These are phyloP conservation scores for Brevipalpus yothersi DNA, from an alignment of 1,140 invertebrate genomes.

Conservation along the genomic window DNA sequence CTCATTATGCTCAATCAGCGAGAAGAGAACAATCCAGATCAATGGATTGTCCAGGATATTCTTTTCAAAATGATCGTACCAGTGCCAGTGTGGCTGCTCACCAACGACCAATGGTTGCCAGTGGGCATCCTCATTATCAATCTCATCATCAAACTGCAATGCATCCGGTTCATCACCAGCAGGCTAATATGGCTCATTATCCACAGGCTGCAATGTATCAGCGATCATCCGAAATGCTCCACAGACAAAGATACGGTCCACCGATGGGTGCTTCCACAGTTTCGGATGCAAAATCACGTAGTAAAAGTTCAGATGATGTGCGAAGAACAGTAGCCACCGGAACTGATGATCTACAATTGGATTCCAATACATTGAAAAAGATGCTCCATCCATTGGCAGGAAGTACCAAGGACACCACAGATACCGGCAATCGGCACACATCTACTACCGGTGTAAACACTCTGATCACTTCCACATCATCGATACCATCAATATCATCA, in stretches of 20 bases:
- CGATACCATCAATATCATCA: neutral
- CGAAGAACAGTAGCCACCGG: constrained; percentile 21
- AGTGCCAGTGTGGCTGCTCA: neutral
- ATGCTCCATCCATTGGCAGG: constrained; percentile 72
- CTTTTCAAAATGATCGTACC: neutral
- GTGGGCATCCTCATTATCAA: neutral
- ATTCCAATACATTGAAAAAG: constrained; percentile 65
- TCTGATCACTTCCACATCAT: neutral
- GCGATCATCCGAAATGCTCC: too few relatives aligned
- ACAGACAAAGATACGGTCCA: too few relatives aligned
- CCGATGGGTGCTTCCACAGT: neutral
- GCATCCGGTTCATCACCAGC: too few relatives aligned
- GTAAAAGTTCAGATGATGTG: constrained; percentile 67
- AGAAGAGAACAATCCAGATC: constrained; percentile 14
- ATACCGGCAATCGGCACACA: neutral
- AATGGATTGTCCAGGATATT: constrained; percentile 8
- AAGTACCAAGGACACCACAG: constrained; percentile 16
- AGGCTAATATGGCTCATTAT: too few relatives aligned
- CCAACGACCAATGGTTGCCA: neutral
- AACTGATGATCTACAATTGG: constrained; percentile 23
- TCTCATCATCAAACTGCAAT: too few relatives aligned
- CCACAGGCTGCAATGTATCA: too few relatives aligned
- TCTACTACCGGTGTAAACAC: neutral
- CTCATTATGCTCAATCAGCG: constrained; percentile 10
- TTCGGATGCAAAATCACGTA: neutral